Conservation (phyloP, 2,888 invertebrate genomes). For the Eupithecia subfuscata region DNA sequence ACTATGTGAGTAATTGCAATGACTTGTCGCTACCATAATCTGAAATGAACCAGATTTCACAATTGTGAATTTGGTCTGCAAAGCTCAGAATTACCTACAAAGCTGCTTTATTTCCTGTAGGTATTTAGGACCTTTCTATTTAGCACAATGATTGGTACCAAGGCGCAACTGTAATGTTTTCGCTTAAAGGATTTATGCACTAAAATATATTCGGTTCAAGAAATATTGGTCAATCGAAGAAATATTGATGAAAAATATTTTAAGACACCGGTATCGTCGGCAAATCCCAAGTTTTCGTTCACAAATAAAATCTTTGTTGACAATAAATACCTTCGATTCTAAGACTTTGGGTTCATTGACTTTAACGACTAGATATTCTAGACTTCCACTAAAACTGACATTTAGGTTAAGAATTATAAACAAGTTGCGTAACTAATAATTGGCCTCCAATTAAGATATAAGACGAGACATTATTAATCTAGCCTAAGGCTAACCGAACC, state of each 20-base stretch:
- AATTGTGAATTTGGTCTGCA: background rate
- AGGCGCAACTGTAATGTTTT: background rate
- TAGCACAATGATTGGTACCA: background rate
- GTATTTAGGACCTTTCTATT: conserved; percentile 4
- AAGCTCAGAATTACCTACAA: background rate
- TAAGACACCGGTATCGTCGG: background rate
- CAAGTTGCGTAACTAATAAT: conserved; percentile 17
- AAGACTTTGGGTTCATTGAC: conserved; percentile 1
- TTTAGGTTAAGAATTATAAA: background rate
- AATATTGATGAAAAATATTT: background rate
- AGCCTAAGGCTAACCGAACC: background rate
- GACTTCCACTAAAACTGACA: background rate
- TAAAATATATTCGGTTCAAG: background rate
- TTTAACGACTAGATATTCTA: background rate
- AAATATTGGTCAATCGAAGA: background rate
- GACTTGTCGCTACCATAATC: background rate
- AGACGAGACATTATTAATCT: conserved; percentile 17
- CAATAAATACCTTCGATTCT: background rate
- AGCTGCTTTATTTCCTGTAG: background rate
- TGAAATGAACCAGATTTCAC: conserved; percentile 3
- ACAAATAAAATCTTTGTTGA: background rate
- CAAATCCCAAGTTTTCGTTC: background rate
- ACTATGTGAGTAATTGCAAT: conserved; percentile 80
- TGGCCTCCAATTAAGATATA: conserved; percentile 15
- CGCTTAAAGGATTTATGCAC: background rate